Evolutionary conservation across 1,140 invertebrate genomes (phyloP), one percentile per base, ranked within the genome.

Genomic region (Atta cephalotes): DNA sequence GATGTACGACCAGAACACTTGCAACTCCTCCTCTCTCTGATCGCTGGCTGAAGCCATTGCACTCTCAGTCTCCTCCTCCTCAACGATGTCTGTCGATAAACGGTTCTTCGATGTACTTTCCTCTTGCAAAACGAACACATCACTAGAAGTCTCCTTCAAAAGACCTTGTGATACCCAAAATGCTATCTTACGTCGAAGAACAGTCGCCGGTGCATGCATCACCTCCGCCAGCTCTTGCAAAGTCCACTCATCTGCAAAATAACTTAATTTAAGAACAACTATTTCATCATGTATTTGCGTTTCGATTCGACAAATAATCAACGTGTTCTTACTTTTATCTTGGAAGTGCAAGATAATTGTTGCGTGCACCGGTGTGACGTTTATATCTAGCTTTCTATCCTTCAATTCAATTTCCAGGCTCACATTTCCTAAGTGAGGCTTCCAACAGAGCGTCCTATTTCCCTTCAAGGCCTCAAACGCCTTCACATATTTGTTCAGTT

Each of bases 1-100:
- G 92, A 99, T 99, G 92, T 99, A 99, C 0, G 98, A 98, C 98
- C 98, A 99, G 92, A 98, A 98, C 12, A 98, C 98, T 96, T 98
- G 98, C n/a, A 99, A 95, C 93, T 99, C 98, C 91, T 98, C 98
- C 94, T 99, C 98, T 82, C 98, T 96, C 95, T 99, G 98, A 94
- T 99, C 98, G 94, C 98, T 97, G 12, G 98, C 97, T 25, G 98
- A 98, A 9, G 98, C 98, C 97, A 99, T 99, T 0, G 97, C 98
- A 94, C 98, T 98, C 94, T 99, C 98, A 7, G 97, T 95, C 94
- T 99, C 98, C 91, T 98, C 98, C 92, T 99, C 98, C 88, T 99
- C 98, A 85, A 97, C 97, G 21, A 98, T 96, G 77, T 98, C 97
- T 66, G 94, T 86, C 86, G 95, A 78, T 93, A 95, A 89, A 92